phyloP scores from a whole-genome alignment of 2,888 invertebrate genomes.

The Lasioglossum vierecki region DNA sequence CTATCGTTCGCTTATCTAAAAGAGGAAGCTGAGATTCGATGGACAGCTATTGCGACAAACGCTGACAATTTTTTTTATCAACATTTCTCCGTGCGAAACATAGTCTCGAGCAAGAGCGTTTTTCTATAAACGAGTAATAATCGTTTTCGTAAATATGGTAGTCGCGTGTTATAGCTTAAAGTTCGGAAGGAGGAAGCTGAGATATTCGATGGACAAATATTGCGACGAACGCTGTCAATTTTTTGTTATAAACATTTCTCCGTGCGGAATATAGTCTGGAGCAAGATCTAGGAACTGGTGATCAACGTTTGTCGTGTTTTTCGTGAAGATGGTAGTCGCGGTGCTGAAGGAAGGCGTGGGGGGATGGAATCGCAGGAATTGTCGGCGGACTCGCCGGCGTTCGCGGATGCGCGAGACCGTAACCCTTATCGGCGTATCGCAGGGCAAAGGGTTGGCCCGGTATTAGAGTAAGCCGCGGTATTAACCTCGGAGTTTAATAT shows the following conservation, averaged over 20 bases:
- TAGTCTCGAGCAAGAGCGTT: too few relatives aligned
- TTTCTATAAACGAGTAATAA: not conserved
- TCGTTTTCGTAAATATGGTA: not conserved
- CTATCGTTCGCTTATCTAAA: not conserved
- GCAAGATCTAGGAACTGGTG: too few relatives aligned
- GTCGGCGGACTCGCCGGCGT: slow-evolving; percentile 43
- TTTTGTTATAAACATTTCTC: too few relatives aligned
- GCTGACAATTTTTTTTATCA: not conserved
- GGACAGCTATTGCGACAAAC: not conserved
- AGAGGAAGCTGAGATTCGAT: not conserved
- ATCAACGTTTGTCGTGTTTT: too few relatives aligned
- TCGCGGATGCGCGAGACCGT: slow-evolving; percentile 74
- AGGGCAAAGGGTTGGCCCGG: slow-evolving; percentile 81
- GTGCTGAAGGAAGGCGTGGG: not conserved
- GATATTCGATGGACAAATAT: too few relatives aligned
- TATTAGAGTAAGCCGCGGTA: slow-evolving; percentile 81
- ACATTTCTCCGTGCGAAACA: not conserved
- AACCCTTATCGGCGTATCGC: slow-evolving; percentile 81
- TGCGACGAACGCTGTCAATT: too few relatives aligned
- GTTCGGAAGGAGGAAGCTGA: too few relatives aligned
- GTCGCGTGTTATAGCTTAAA: too few relatives aligned
- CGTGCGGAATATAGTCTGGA: too few relatives aligned
- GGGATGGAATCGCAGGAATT: slow-evolving; percentile 12
- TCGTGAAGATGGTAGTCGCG: not conserved
- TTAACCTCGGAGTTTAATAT: slow-evolving; percentile 82